Base-by-base conservation (phyloP, 2,113 vertebrate genomes). In the Typhlomys cinereus region DNA sequence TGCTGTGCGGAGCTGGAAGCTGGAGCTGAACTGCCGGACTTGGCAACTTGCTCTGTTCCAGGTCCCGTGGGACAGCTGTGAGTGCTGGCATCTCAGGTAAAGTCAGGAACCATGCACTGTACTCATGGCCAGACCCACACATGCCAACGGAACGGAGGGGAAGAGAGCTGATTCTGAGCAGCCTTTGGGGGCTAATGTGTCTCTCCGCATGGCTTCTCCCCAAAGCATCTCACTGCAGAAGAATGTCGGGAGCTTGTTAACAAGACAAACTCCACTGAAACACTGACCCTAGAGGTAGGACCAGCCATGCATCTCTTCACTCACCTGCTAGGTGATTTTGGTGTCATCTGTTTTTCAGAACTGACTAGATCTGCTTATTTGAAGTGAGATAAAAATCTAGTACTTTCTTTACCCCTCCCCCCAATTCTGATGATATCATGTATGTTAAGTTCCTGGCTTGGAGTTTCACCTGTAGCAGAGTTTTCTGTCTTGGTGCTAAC, bases 401-500 rank as follows among this genome's bases (percentile, higher is more conserved):
- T 41, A 1, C 46, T 11, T 59, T 17, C 12, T 54, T 75, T 17
- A 29, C 48, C 64, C 57, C 20, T 52, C 52, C 4, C n/a, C n/a
- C n/a, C n/a, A n/a, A 62, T 7, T 23, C n/a, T 17, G 11, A 44
- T 44, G 61, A 61, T n/a, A 18, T 57, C 44, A 44, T 4, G 46
- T 5, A 17, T 11, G 20, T 1, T 3, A 31, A 36, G 25, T 34
- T 12, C 39, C 73, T 89, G 64, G 39, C 13, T 12, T 17, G 4
- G 29, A 17, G 44, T 23, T 31, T 11, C 0, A 83, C 34, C 67
- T 59, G 7, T 0, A 54, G 57, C 20, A 34, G 84, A n/a, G 25
- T 0, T 0, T 36, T 48, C 29, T 8, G 6, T 10, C 7, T 18
- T 1, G 48, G 20, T 57, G 3, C 17, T 20, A 44, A 36, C 0